phyloP scores from a whole-genome alignment of 1,140 invertebrate genomes.

The Zaprionus gabonicus region DNA sequence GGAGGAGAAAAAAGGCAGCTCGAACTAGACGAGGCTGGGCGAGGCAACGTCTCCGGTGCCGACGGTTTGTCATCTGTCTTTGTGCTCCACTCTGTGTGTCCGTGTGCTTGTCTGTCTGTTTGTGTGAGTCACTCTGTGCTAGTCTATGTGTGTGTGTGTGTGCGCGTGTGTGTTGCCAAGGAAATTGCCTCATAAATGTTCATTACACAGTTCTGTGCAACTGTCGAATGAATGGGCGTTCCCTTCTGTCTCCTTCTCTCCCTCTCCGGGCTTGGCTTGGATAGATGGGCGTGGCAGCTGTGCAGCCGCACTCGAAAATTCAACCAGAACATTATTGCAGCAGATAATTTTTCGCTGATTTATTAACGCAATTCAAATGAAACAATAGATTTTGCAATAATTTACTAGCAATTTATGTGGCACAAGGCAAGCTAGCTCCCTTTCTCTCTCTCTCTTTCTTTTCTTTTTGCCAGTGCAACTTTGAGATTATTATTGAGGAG shows the following conservation, averaged over 20 bases:
- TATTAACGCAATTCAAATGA: constrained; percentile 48
- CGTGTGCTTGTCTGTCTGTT: constrained; percentile 8
- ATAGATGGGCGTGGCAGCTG: constrained; percentile 31
- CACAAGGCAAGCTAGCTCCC: background rate
- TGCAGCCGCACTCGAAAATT: constrained; percentile 12
- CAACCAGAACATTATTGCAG: constrained; percentile 46
- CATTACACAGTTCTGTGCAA: constrained; percentile 72
- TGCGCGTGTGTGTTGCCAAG: constrained; percentile 63
- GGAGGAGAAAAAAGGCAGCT: background rate
- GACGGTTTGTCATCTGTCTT: constrained; percentile 63
- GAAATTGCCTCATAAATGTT: constrained; percentile 83
- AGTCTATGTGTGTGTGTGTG: constrained; percentile 24
- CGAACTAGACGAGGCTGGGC: background rate
- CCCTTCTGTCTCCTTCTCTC: background rate
- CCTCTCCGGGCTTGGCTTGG: background rate
- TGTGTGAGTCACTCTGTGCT: constrained; percentile 20
- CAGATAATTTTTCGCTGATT: constrained; percentile 59
- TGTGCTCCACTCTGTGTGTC: constrained; percentile 25
- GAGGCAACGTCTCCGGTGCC: constrained; percentile 38
- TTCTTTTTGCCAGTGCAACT: background rate
- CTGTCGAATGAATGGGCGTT: constrained; percentile 57
- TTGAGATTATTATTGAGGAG: background rate
- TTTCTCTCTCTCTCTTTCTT: background rate
- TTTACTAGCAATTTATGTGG: constrained; percentile 29
- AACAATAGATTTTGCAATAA: constrained; percentile 47